Base-by-base conservation (phyloP, 2,113 vertebrate species). In the Eublepharis macularius region DNA sequence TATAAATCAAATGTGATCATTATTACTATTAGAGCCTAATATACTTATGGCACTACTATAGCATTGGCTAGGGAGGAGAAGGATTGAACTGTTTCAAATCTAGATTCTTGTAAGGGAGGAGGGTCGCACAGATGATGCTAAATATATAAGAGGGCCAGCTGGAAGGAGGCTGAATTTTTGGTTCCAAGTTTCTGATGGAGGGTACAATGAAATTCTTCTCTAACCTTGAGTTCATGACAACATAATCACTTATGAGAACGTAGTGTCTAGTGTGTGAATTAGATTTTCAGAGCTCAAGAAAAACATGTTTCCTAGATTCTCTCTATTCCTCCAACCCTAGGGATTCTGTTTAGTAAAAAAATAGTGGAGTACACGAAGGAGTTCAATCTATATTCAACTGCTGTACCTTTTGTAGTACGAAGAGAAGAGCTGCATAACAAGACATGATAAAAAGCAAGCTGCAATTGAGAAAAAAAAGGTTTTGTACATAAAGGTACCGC, bases 181-280 rank as follows among this genome's bases (percentile, higher is more conserved):
- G 32, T n/a, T 57, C 19, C 29, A 32, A 68, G 36, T 26, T 60
- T 78, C 54, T 60, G 51, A 54, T n/a, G 4, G 81, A 0, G 19
- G 65, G 0, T 83, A 84, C 84, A 49, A 82, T 77, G 41, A 4
- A 85, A 88, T 0, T 41, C 41, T 68, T 78, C 83, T 72, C 60
- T 66, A 80, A 85, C 6, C 34, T 34, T n/a, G 75, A 73, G 3
- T 49, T 65, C 82, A 0, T 12, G 76, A 51, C 76, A 73, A 77
- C 81, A 32, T 32, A 79, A 63, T 17, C 11, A 49, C 17, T 73
- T 90, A 86, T 78, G 73, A 80, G 81, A 7, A 47, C 83, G 66
- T 34, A 83, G 57, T 65, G 54, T 70, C 34, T 39, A 54, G 34
- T 75, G 24, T 0, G 74, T 34, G 19, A 84, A 41, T 36, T 24